These are phyloP conservation scores for Enteromius thamalakanensis DNA, from an alignment of 2,797 vertebrate genomes.

Conservation along the genomic window DNA sequence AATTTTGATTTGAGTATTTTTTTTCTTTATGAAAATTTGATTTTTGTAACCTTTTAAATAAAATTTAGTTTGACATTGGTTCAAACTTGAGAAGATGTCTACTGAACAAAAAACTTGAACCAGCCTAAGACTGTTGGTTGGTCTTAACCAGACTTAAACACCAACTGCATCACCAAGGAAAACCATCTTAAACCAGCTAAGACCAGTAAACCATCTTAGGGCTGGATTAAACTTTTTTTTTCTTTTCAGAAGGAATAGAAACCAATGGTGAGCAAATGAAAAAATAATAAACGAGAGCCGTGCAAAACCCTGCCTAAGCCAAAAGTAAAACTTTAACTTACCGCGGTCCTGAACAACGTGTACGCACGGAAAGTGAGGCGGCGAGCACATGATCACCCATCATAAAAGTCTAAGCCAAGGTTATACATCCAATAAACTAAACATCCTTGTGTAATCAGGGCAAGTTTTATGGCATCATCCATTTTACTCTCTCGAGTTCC, in stretches of 20 bases:
- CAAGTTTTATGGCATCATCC: slow-evolving; percentile 69
- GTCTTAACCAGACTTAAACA: neutral
- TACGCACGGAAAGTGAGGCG: slow-evolving; percentile 61
- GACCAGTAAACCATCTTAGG: neutral
- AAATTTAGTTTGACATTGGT: neutral
- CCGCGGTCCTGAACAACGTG: slow-evolving; percentile 74
- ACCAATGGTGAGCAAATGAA: neutral
- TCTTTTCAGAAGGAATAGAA: neutral
- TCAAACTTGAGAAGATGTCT: neutral
- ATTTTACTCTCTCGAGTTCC: slow-evolving; percentile 61
- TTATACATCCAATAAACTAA: slow-evolving; percentile 79
- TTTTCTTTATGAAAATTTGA: neutral
- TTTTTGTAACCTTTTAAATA: neutral
- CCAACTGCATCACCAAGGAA: neutral
- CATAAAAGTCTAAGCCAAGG: slow-evolving; percentile 79
- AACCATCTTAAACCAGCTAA: neutral
- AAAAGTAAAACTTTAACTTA: slow-evolving; percentile 82
- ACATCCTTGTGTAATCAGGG: slow-evolving; percentile 68
- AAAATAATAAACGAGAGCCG: neutral
- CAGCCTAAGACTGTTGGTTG: too few relatives aligned
- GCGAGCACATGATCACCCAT: slow-evolving; percentile 78
- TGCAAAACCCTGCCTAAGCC: slow-evolving; percentile 33
- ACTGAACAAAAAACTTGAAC: neutral
- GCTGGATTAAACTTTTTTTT: neutral
- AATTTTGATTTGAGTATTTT: neutral